Conservation (phyloP, 2,113 vertebrate species). For the Todiramphus chloris region DNA sequence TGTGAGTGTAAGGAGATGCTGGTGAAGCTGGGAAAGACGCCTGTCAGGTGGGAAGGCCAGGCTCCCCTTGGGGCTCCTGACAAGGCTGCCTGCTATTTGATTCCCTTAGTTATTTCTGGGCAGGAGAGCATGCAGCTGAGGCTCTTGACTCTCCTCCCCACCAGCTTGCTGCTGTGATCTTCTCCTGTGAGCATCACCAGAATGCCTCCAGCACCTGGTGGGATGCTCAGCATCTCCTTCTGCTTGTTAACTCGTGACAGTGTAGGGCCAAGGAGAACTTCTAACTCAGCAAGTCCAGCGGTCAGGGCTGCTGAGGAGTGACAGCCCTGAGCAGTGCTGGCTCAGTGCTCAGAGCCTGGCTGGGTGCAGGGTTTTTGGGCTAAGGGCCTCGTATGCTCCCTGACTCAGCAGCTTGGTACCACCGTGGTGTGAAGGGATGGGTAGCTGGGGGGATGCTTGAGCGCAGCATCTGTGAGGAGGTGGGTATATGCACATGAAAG, state of each 20-base stretch:
- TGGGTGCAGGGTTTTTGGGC: background rate
- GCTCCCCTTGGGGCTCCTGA: background rate
- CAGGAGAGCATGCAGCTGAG: background rate
- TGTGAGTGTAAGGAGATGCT: background rate
- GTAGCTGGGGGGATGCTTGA: background rate
- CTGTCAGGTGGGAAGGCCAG: background rate
- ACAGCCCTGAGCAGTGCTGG: background rate
- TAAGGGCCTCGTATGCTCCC: background rate
- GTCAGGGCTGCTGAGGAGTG: fast-evolving
- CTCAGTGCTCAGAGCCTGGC: background rate
- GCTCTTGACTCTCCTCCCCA: fast-evolving
- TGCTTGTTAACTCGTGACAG: fast-evolving
- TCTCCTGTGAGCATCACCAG: background rate
- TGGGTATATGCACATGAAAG: fast-evolving
- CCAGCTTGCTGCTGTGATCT: background rate
- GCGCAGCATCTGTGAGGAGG: fast-evolving
- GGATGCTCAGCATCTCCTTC: background rate
- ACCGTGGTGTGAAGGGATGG: fast-evolving
- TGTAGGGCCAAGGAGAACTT: fast-evolving
- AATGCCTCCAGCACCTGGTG: background rate
- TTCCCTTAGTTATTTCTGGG: background rate
- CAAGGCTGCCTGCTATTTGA: background rate
- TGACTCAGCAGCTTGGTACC: background rate
- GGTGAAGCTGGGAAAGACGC: background rate
- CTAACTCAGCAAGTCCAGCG: background rate